Conservation (phyloP, 2,888 invertebrate genomes). For the Andricus curvator region DNA sequence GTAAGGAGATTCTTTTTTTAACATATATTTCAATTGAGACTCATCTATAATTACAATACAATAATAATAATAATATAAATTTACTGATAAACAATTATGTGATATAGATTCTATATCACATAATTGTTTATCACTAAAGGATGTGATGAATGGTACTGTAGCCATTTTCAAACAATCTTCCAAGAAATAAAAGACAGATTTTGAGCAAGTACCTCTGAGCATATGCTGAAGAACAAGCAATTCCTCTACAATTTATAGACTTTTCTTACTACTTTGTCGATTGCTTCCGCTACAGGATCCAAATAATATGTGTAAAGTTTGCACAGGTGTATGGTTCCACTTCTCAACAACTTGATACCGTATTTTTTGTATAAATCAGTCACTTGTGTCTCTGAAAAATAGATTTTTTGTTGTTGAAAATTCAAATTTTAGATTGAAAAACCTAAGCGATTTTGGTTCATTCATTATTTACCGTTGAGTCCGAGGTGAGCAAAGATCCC, state of each 20-base stretch:
- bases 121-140: too few species aligned
- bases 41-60: too few species aligned
- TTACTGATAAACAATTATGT: too few species aligned
- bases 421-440: neutral
- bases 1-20: neutral
- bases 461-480: slow-evolving; percentile 83
- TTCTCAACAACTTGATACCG: slow-evolving; percentile 94
- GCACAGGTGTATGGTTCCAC: slow-evolving; percentile 98
- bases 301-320: slow-evolving; percentile 94
- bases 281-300: slow-evolving; percentile 94
- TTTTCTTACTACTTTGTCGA: slow-evolving; percentile 85
- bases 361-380: slow-evolving; percentile 88
- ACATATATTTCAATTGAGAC: neutral
- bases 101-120: too few species aligned
- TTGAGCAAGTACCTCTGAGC: neutral
- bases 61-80: too few species aligned
- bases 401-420: neutral
- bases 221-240: slow-evolving; percentile 42
- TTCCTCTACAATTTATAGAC: slow-evolving; percentile 59
- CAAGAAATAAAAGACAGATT: neutral
- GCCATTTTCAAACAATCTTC: neutral
- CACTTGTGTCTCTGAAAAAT: slow-evolving; percentile 84
- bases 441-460: neutral
- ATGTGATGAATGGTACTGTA: neutral
- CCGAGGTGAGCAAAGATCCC: slow-evolving; percentile 99